Base-by-base conservation (phyloP, 2,797 vertebrate species). In the Cossypha caffra region DNA sequence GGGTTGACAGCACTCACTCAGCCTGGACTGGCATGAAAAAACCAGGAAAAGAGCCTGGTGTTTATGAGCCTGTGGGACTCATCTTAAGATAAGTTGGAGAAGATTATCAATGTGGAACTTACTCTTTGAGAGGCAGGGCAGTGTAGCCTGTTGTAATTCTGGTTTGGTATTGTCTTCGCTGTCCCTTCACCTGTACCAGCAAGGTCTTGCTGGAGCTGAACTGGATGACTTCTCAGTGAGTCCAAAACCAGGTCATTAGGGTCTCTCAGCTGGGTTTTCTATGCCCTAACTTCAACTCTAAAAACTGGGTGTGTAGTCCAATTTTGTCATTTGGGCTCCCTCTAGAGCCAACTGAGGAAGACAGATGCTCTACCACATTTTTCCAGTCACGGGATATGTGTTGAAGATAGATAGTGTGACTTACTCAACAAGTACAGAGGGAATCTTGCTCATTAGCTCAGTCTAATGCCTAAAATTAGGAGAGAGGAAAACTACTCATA, bases 301-400 rank as follows among this genome's bases (percentile, higher is more conserved):
- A 94, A 88, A 80, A 17, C 7, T 58, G n/a, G 52, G 61, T 26
- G 42, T 54, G 23, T 50, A 69, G 47, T 51, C 38, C 62, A 95
- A 81, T 88, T 93, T 95, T 95, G 73, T 96, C 31, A 95, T 95
- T 95, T 93, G 94, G 91, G 93, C 94, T 96, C 94, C 96, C 95
- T 96, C 96, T 97, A 96, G 94, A 96, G 94, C 79, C 87, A 95
- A 2, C 33, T 57, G 72, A 73, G 29, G 38, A 90, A 93, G 95
- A 77, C 20, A 88, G 48, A 57, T 82, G 40, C 54, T 83, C 78
- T 78, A 54, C 37, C 35, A 77, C 42, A 37, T 90, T 64, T 88
- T 57, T 80, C 58, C 43, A 50, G 38, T 61, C 42, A 51, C 38
- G 59, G 57, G 38, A 40, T 77, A 28, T 0, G 0, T 20, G 26